A percentile compares a stretch with the other conserved stretches of the same genome.
Conservation (phyloP, 2,797 vertebrate species). For the Gobio occitaniae region DNA sequence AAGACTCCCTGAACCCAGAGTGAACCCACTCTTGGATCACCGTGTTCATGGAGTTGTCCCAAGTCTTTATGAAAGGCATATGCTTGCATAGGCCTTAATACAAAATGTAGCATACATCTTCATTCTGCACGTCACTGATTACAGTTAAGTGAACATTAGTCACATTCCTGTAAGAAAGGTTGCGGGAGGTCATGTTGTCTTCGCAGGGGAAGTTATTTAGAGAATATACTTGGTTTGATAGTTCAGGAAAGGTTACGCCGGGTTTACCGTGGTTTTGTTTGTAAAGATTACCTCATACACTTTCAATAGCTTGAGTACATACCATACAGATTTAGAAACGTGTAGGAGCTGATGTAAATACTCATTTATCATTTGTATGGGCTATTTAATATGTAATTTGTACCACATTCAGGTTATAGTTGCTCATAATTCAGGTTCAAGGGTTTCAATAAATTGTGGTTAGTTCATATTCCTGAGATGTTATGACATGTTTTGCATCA, state of each 20-base stretch:
- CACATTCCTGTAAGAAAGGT: slow-evolving; percentile 41
- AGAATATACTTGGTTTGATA: slow-evolving; percentile 42
- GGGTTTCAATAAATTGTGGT: slow-evolving; percentile 20
- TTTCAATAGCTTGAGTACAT: background rate
- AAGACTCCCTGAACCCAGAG: slow-evolving; percentile 56
- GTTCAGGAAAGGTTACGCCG: slow-evolving; percentile 6
- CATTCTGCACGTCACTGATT: slow-evolving; percentile 52
- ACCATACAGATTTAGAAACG: background rate
- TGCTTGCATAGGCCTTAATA: slow-evolving; percentile 37
- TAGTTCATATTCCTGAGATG: slow-evolving; percentile 3
- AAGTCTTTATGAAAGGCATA: slow-evolving; percentile 62
- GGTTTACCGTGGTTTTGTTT: slow-evolving; percentile 6
- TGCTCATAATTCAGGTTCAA: background rate
- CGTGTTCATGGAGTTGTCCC: slow-evolving; percentile 54
- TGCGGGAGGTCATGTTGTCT: slow-evolving; percentile 44
- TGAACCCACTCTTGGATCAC: slow-evolving; percentile 56
- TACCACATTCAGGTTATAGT: background rate
- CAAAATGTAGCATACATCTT: slow-evolving; percentile 50
- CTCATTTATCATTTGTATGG: slow-evolving; percentile 9
- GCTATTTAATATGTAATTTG: slow-evolving; percentile 30
- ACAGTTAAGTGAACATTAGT: slow-evolving; percentile 54
- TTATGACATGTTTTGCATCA: slow-evolving; percentile 33
- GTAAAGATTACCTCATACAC: slow-evolving; percentile 16
- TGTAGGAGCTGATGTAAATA: slow-evolving; percentile 24
- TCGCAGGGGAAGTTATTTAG: slow-evolving; percentile 41